Percentiles rank a stretch among this genome's conserved stretches.
Conservation (phyloP, 2,888 invertebrate species). For the Brachynemurus nebulosus region DNA sequence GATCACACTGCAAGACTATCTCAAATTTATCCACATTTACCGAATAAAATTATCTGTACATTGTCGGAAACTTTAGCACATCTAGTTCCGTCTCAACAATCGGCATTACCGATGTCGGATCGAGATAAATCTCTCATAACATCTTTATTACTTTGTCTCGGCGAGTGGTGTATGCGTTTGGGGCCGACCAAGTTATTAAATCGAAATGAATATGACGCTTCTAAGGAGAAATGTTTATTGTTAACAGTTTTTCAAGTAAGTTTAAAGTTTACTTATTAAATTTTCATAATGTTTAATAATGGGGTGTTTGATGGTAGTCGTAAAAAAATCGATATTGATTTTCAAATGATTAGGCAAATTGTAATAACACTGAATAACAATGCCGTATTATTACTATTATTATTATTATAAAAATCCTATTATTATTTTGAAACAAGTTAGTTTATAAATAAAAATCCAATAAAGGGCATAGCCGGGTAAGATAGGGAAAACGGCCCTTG, state of each 20-base stretch:
- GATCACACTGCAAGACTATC: constrained; percentile 65
- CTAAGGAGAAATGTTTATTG: constrained; percentile 37
- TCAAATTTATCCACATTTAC: constrained; percentile 49
- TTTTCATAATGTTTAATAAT: neutral
- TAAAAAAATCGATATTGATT: neutral
- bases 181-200: constrained; percentile 49
- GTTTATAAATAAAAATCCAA: too few relatives aligned
- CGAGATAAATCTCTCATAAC: constrained; percentile 61
- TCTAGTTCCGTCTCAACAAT: constrained; percentile 28
- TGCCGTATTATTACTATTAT: too few relatives aligned
- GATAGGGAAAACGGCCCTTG: too few relatives aligned
- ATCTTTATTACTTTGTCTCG: constrained; percentile 74
- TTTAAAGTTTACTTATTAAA: constrained; percentile 13
- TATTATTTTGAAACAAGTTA: too few relatives aligned
- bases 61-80: constrained; percentile 37
- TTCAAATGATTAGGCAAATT: too few relatives aligned
- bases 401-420: too few relatives aligned
- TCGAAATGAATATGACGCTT: constrained; percentile 31
- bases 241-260: constrained; percentile 59
- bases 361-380: neutral
- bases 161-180: constrained; percentile 87
- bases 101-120: constrained; percentile 29
- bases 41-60: constrained; percentile 42
- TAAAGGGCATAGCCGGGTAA: too few relatives aligned
- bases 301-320: too few relatives aligned